Evolutionary conservation across 1,140 invertebrate species (phyloP).

Genomic region (Anagrus nilaparvatae): DNA sequence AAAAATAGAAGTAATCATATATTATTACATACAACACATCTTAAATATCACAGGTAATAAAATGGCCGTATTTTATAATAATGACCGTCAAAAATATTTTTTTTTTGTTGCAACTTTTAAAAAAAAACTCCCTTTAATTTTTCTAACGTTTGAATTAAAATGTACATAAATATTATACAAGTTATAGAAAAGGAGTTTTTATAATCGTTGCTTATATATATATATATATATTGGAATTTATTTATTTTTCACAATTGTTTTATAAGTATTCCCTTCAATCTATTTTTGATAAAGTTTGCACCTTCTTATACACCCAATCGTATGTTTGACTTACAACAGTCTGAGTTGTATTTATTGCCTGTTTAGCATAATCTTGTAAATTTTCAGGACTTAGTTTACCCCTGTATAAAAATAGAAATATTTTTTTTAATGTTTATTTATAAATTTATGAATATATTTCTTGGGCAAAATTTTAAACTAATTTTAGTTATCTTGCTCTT

Average conservation of each 20-base stretch:
- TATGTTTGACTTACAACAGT: slow-evolving; percentile 53
- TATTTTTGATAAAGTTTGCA: slow-evolving; percentile 57
- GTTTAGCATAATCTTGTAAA: slow-evolving; percentile 51
- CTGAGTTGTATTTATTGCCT: slow-evolving; percentile 54
- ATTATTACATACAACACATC: no score
- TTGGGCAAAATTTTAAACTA: not conserved
- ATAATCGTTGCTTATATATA: slow-evolving; percentile 1
- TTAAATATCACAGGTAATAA: slow-evolving; percentile 40
- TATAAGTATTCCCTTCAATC: slow-evolving; percentile 28
- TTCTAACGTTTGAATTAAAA: slow-evolving; percentile 19
- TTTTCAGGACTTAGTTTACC: slow-evolving; percentile 65
- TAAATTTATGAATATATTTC: not conserved
- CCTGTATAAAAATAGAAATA: slow-evolving; percentile 43
- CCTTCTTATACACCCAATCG: slow-evolving; percentile 63
- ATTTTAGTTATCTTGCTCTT: no score
- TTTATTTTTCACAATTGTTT: slow-evolving; percentile 15
- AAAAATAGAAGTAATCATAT: no score
- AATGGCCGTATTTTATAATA: slow-evolving; percentile 31
- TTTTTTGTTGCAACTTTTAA: slow-evolving; percentile 14
- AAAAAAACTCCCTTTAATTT: slow-evolving; percentile 19
- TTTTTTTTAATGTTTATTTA: not conserved
- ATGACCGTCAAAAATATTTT: slow-evolving; percentile 28
- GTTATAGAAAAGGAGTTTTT: not conserved
- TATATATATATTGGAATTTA: slow-evolving; percentile 14
- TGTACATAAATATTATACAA: slow-evolving; percentile 4